Conservation (phyloP, 2,888 invertebrate genomes). For the Nowickia ferox region DNA sequence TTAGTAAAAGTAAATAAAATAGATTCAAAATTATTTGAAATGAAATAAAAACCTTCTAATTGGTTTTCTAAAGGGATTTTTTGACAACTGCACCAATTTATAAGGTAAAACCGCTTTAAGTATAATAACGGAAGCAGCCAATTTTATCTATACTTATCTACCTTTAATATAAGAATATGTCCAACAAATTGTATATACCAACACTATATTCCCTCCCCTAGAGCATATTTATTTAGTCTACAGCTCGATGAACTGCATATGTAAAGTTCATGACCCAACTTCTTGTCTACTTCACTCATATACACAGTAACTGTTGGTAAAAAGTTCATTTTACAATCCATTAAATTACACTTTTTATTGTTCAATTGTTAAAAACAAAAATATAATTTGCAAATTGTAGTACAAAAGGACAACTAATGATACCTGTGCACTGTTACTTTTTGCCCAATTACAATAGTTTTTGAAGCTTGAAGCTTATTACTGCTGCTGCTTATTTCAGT, state of each 20-base stretch:
- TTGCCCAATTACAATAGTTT: conserved; percentile 24
- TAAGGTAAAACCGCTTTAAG: no score
- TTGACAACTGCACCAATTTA: no score
- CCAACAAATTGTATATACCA: background rate
- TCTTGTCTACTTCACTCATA: background rate
- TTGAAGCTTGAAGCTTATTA: conserved; percentile 31
- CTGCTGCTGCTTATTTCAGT: background rate
- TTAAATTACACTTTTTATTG: conserved; percentile 22
- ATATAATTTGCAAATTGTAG: background rate
- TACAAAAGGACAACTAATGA: conserved; percentile 19
- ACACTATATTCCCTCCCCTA: background rate
- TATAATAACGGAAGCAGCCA: no score
- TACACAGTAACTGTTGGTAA: background rate
- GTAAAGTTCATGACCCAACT: background rate
- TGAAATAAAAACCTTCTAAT: no score
- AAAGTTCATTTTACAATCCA: background rate
- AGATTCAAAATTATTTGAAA: no score
- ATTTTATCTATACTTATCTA: no score
- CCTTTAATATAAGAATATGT: background rate
- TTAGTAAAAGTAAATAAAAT: no score
- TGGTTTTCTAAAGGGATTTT: no score
- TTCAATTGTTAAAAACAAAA: background rate
- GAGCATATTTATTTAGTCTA: background rate
- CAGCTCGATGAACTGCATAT: background rate
- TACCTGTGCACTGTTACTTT: background rate